Evolutionary conservation across 2,113 vertebrate species (phyloP), one percentile per base, ranked within the genome.

Genomic region (Sylvilagus bachmani): DNA sequence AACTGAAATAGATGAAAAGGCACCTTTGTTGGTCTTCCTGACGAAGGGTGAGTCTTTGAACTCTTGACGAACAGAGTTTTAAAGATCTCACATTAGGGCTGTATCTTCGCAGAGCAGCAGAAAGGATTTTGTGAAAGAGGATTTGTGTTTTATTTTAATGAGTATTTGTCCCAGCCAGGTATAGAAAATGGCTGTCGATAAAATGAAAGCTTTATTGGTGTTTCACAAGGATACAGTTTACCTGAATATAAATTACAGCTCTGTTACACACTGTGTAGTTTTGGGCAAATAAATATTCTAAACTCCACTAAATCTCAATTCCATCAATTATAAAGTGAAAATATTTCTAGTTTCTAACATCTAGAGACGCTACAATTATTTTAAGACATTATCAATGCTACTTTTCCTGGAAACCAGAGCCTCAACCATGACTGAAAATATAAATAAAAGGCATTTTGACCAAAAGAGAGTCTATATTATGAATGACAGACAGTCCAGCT

Each of bases 31-130:
- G 44, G 38, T 71, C 21, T 13, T 77, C 73, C 87, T 74, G 29
- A 92, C 74, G 81, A 87, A 94, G 22, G 25, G 44, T 78, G 62
- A 55, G 77, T 89, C 75, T 79, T 86, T 61, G 62, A 93, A 96
- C 44, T 70, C 33, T 16, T 82, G 25, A 91, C 90, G 31, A 93
- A 44, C 11, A 75, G 49, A 70, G 33, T 80, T 80, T 95, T 73
- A 33, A 90, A 86, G 25, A 38, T 38, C 16, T 22, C 51, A 77
- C 80, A 44, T 75, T 70, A 80, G 6, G 25, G 51, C 49, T 81
- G 38, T 66, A 38, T 69, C 64, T 75, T 86, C 89, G 13, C 33
- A 91, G 21, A 77, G 33, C 11, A 36, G 0, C 73, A 12, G 51
- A 79, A 88, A 95, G n/a, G 31, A 78, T 77, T 87, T 86, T 82